phyloP scores from a whole-genome alignment of 2,888 invertebrate species.

The Teleiodes luculella region DNA sequence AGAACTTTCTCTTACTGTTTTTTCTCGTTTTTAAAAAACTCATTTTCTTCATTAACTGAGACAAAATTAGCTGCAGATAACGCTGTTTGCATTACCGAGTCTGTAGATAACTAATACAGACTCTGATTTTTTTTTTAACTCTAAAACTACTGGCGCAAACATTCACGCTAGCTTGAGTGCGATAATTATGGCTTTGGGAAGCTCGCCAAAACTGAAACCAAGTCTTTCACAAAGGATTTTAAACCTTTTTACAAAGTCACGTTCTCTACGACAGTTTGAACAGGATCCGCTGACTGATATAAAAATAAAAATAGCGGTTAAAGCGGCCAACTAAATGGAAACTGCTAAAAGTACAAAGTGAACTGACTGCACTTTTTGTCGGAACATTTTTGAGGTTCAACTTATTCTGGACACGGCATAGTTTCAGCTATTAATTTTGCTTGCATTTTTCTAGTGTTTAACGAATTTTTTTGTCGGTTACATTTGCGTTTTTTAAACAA shows the following conservation, averaged over 20 bases:
- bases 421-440: slow-evolving; percentile 22
- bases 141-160: not conserved
- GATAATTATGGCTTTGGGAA: slow-evolving; percentile 19
- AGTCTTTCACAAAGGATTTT: slow-evolving; percentile 16
- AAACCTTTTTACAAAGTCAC: slow-evolving; percentile 20
- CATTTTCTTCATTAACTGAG: too few relatives aligned
- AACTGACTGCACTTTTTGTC: not conserved
- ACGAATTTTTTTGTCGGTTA: slow-evolving; percentile 11
- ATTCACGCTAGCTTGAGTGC: not conserved
- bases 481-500: slow-evolving; percentile 13
- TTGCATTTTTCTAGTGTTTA: slow-evolving; percentile 18
- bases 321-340: slow-evolving; percentile 20
- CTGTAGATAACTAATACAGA: too few relatives aligned
- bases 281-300: slow-evolving; percentile 25
- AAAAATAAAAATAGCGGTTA: slow-evolving; percentile 22
- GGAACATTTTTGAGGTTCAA: slow-evolving; percentile 12
- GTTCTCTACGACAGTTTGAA: slow-evolving; percentile 24
- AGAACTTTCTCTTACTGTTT: too few relatives aligned
- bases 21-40: too few relatives aligned
- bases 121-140: not conserved
- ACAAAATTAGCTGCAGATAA: not conserved
- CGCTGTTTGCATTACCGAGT: not conserved
- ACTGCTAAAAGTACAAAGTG: slow-evolving; percentile 1
- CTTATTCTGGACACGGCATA: slow-evolving; percentile 18
- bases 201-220: slow-evolving; percentile 14